phyloP scores from a whole-genome alignment of 2,113 vertebrate genomes.

The Petaurus breviceps region DNA sequence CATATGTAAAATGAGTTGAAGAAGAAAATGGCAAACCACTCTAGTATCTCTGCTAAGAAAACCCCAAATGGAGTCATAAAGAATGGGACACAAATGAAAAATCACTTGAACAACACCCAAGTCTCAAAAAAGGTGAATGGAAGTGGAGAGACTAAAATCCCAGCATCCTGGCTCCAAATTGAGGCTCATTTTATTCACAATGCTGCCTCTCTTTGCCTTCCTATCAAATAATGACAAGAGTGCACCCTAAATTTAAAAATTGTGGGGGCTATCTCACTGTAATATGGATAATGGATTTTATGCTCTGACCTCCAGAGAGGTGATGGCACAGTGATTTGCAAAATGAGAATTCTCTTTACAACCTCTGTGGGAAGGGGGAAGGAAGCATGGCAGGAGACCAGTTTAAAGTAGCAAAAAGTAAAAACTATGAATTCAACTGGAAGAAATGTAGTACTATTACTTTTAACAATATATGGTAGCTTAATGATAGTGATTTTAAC shows the following conservation, averaged over 20 bases:
- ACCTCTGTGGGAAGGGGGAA: background rate
- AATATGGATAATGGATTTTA: background rate
- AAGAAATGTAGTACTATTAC: background rate
- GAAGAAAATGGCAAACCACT: background rate
- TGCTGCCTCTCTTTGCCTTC: background rate
- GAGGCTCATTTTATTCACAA: background rate
- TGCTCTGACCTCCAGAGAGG: background rate
- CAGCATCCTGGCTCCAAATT: background rate
- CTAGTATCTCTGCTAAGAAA: background rate
- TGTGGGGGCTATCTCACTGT: background rate
- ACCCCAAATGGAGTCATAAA: no score
- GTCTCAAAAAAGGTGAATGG: background rate
- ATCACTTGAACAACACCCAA: background rate
- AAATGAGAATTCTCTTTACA: background rate
- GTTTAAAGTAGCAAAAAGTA: background rate
- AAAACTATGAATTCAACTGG: background rate
- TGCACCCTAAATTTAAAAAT: background rate
- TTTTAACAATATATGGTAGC: background rate
- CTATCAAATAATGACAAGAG: background rate
- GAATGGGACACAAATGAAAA: background rate
- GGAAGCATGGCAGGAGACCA: background rate
- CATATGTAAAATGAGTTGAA: background rate
- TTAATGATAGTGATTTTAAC: background rate
- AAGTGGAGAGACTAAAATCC: background rate
- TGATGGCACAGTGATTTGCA: background rate